Conservation (phyloP, 2,888 invertebrate species). For the Lampropteryx suffumata region DNA sequence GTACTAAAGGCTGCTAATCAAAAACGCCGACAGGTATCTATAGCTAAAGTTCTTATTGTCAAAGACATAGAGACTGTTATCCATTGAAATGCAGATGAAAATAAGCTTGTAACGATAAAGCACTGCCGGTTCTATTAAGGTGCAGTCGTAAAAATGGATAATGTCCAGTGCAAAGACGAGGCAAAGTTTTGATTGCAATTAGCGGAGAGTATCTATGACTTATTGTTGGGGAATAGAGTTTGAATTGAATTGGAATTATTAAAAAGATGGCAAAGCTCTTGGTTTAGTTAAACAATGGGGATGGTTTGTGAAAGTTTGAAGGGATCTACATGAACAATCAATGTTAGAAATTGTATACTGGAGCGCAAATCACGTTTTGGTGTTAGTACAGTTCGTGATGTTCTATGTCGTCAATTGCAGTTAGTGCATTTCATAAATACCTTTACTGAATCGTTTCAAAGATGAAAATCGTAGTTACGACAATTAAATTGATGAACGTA, state of each 20-base stretch:
- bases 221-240: slow-evolving; percentile 21
- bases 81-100: slow-evolving; percentile 19
- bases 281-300: slow-evolving; percentile 25
- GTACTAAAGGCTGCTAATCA: slow-evolving; percentile 52
- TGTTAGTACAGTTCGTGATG: slow-evolving; percentile 1
- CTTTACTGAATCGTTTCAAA: too few species aligned
- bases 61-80: slow-evolving; percentile 34
- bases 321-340: slow-evolving; percentile 30
- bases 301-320: slow-evolving; percentile 26
- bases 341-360: slow-evolving; percentile 16
- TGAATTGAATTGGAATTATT: slow-evolving; percentile 5
- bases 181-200: slow-evolving; percentile 35
- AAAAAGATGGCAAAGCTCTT: slow-evolving; percentile 3
- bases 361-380: slow-evolving; percentile 15
- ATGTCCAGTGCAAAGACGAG: slow-evolving; percentile 56
- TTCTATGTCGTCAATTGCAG: neutral
- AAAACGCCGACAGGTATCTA: slow-evolving; percentile 41
- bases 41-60: slow-evolving; percentile 27
- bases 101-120: slow-evolving; percentile 39
- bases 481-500: too few species aligned
- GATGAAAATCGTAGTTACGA: too few species aligned
- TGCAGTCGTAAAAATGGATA: slow-evolving; percentile 64
- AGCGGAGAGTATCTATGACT: slow-evolving; percentile 15
- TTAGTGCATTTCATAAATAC: neutral
- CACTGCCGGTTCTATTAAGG: slow-evolving; percentile 55